Conservation (phyloP, 2,113 vertebrate species). For the Oryzias woworae region DNA sequence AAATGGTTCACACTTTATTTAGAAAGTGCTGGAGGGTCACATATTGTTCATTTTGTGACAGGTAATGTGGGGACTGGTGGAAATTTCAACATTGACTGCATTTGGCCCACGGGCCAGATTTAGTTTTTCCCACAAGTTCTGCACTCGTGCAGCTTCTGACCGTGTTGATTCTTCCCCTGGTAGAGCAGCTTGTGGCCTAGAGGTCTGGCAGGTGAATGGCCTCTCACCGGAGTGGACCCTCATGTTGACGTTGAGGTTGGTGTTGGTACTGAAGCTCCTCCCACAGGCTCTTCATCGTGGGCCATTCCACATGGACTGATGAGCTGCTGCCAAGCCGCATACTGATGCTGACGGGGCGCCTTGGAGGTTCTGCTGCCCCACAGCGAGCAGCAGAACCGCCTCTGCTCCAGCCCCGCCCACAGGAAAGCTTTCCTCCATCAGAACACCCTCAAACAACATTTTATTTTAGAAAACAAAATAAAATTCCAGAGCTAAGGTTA, state of each 20-base stretch:
- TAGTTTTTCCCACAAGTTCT: conserved; percentile 1
- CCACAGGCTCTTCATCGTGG: not conserved
- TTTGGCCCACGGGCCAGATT: not conserved
- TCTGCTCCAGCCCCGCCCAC: too few species aligned
- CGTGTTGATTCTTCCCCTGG: not conserved
- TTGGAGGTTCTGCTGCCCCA: too few species aligned
- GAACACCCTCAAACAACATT: too few species aligned
- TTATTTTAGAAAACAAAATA: too few species aligned
- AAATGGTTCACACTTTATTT: too few species aligned
- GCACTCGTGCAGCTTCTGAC: not conserved
- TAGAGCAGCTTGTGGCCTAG: not conserved
- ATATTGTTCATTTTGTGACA: not conserved
- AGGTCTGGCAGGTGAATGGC: conserved; percentile 5
- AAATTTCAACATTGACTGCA: not conserved
- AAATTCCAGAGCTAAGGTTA: too few species aligned
- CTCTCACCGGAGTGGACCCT: conserved; percentile 14
- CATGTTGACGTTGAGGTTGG: not conserved
- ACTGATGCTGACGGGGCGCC: too few species aligned
- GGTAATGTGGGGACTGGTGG: not conserved
- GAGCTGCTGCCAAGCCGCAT: too few species aligned
- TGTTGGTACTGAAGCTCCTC: conserved; percentile 2
- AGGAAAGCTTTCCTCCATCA: too few species aligned
- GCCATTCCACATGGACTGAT: too few species aligned
- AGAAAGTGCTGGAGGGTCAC: too few species aligned
- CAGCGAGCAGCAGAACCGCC: too few species aligned